Percentiles rank a stretch among this genome's conserved stretches.
phyloP scores from a whole-genome alignment of 2,113 vertebrate genomes.

The Nothocercus julius region DNA sequence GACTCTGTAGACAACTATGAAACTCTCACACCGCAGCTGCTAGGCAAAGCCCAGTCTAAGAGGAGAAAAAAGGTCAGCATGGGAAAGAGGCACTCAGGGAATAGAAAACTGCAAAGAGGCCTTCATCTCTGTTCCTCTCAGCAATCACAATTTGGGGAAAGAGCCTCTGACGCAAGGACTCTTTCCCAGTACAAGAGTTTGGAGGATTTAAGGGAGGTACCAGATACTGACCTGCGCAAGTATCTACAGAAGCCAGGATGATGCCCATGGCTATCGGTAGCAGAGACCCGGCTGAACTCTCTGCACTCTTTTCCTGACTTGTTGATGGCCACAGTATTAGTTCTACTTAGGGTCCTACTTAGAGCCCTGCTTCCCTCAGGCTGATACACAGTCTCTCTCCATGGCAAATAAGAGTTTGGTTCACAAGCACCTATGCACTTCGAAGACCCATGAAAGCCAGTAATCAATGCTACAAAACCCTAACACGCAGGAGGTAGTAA shows the following conservation, averaged over 20 bases:
- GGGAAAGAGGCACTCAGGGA: background rate
- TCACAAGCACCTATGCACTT: background rate
- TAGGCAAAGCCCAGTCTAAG: background rate
- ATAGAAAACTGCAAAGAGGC: background rate
- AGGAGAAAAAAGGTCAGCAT: background rate
- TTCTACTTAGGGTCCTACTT: too few species aligned
- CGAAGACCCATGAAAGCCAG: background rate
- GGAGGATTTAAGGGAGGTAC: background rate
- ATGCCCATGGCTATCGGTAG: background rate
- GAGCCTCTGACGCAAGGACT: background rate
- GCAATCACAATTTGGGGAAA: background rate
- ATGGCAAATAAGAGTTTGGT: background rate
- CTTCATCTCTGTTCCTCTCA: background rate
- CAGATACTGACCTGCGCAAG: background rate
- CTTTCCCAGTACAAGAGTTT: background rate
- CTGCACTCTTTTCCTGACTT: background rate
- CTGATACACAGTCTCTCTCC: background rate
- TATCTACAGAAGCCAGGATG: background rate
- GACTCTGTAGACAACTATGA: background rate
- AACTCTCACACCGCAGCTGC: background rate
- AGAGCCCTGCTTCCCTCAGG: background rate
- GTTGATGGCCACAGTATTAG: background rate
- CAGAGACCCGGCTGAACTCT: background rate
- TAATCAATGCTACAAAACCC: background rate
- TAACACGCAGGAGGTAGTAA: background rate